Percentiles rank a stretch among this genome's conserved stretches.
Evolutionary conservation across 2,113 vertebrate genomes (phyloP).

Genomic region (Oryzias curvinotus): DNA sequence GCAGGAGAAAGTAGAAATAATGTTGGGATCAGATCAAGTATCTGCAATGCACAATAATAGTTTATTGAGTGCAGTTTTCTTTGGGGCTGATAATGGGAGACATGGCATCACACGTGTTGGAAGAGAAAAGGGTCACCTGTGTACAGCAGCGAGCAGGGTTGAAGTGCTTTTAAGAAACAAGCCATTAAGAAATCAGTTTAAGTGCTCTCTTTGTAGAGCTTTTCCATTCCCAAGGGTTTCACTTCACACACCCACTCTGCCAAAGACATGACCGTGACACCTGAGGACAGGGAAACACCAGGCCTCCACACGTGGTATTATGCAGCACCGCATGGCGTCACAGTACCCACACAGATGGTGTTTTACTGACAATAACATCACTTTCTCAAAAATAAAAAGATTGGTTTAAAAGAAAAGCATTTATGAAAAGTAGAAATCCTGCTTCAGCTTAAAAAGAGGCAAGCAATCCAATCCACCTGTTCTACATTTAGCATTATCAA

Average conservation of each 20-base stretch:
- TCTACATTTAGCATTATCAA: constrained; percentile 4
- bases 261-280: constrained; percentile 62
- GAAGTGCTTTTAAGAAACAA: constrained; percentile 70
- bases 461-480: constrained; percentile 24
- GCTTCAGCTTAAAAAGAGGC: not conserved
- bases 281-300: constrained; percentile 39
- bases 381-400: not conserved
- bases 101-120: constrained; percentile 42
- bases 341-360: constrained; percentile 27
- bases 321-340: constrained; percentile 46
- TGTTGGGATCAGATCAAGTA: constrained; percentile 52
- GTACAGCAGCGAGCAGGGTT: constrained; percentile 46
- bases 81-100: constrained; percentile 38
- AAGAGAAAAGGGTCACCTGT: constrained; percentile 72
- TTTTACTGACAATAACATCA: constrained; percentile 10
- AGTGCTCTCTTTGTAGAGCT: constrained; percentile 61
- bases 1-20: constrained; percentile 47
- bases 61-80: constrained; percentile 48
- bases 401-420: not conserved
- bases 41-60: constrained; percentile 50
- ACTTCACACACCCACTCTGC: constrained; percentile 61
- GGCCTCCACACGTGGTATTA: constrained; percentile 33
- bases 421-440: constrained; percentile 7
- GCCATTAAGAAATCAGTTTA: constrained; percentile 74
- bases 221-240: constrained; percentile 54